Evolutionary conservation across 2,888 invertebrate genomes (phyloP).

Genomic region (Phymatocera aterrima): DNA sequence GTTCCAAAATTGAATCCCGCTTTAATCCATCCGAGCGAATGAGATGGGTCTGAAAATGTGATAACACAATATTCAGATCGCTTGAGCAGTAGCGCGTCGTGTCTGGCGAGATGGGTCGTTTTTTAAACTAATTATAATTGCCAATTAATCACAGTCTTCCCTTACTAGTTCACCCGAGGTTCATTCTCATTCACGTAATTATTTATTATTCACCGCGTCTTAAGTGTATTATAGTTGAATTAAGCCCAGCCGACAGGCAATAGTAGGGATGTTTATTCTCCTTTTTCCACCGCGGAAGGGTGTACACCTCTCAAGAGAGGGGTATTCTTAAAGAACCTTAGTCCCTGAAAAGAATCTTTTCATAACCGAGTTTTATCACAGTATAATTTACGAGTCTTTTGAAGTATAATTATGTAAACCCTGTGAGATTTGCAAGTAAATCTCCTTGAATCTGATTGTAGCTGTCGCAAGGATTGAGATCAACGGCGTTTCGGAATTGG

Average conservation of each 20-base stretch:
- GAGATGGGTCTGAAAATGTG: not conserved
- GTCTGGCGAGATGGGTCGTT: not conserved
- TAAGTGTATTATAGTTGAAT: conserved; percentile 1
- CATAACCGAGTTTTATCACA: not conserved
- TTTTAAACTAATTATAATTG: not conserved
- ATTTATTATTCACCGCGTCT: conserved; percentile 14
- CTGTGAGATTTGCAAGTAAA: too few species aligned
- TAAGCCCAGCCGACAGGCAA: conserved; percentile 1
- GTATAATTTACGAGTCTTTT: not conserved
- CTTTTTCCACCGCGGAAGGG: not conserved
- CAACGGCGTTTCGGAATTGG: too few species aligned
- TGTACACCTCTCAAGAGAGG: not conserved
- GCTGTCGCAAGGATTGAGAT: not conserved
- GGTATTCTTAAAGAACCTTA: not conserved
- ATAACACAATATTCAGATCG: not conserved
- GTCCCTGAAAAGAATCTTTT: not conserved
- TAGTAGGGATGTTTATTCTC: not conserved
- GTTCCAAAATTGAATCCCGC: not conserved
- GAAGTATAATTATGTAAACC: not conserved
- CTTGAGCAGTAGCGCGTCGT: too few species aligned
- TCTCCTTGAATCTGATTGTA: not conserved
- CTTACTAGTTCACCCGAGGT: not conserved
- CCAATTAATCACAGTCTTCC: not conserved
- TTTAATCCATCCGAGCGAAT: not conserved
- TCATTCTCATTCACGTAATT: not conserved